These are phyloP conservation scores for Anticlea derivata DNA, from an alignment of 2,888 invertebrate species.

Conservation along the genomic window DNA sequence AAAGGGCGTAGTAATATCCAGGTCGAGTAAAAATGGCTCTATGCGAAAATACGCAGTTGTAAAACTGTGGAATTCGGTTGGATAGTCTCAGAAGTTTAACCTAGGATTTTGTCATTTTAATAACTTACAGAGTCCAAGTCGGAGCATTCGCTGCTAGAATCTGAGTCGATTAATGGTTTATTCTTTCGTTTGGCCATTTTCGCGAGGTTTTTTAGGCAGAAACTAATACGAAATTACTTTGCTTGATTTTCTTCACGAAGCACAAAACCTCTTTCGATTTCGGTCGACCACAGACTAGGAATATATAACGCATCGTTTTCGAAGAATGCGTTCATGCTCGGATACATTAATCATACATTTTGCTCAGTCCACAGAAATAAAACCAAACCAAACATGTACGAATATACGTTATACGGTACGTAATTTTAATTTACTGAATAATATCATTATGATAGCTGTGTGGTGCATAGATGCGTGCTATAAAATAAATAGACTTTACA, in stretches of 20 bases:
- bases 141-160: conserved; percentile 91
- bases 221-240: conserved; percentile 47
- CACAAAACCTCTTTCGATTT: conserved; percentile 5
- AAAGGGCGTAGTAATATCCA: conserved; percentile 1
- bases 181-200: conserved; percentile 93
- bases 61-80: conserved; percentile 67
- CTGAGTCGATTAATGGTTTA: conserved; percentile 92
- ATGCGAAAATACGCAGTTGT: conserved; percentile 72
- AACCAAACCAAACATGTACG: no score
- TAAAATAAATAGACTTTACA: no score
- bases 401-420: no score
- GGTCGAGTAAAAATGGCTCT: conserved; percentile 63
- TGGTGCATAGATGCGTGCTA: no score
- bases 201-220: conserved; percentile 39
- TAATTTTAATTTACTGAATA: no score
- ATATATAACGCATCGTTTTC: conserved; percentile 1
- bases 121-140: conserved; percentile 92
- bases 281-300: conserved; percentile 40
- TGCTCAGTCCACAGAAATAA: no score
- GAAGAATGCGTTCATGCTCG: no score
- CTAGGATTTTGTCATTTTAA: conserved; percentile 45
- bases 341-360: no score
- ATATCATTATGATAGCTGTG: no score
- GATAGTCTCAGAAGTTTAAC: conserved; percentile 52
- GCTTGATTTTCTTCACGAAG: conserved; percentile 34